Percentiles rank a stretch among this genome's conserved stretches.
Evolutionary conservation across 2,113 vertebrate genomes (phyloP).

Genomic region (Elachura formosa): DNA sequence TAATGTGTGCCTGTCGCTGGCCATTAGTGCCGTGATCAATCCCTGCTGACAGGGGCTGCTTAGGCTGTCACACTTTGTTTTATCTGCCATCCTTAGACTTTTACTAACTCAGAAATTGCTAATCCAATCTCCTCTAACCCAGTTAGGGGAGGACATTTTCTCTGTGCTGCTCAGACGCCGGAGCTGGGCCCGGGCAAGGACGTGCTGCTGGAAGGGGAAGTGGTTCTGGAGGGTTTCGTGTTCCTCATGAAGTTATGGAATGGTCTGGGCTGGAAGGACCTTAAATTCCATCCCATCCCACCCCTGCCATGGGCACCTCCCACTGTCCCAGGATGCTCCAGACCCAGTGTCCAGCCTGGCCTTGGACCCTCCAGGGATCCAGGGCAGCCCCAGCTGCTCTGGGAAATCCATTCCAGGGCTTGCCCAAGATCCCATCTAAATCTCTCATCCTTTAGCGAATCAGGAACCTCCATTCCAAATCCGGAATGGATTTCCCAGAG

Average conservation of each 20-base stretch:
- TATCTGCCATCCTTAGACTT: slow-evolving; percentile 81
- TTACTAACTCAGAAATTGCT: slow-evolving; percentile 86
- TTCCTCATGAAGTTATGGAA: not conserved
- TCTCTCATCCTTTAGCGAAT: too few species aligned
- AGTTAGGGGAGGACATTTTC: slow-evolving; percentile 73
- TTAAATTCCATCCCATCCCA: too few species aligned
- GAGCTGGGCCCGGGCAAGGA: not conserved
- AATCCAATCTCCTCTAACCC: slow-evolving; percentile 83
- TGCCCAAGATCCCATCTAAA: too few species aligned
- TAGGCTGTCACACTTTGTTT: slow-evolving; percentile 81
- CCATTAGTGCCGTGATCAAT: slow-evolving; percentile 84
- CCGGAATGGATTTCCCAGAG: accelerated
- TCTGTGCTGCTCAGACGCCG: not conserved
- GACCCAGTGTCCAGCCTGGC: too few species aligned
- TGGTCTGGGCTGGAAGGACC: not conserved
- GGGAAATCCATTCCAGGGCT: too few species aligned
- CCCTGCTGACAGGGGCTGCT: slow-evolving; percentile 74
- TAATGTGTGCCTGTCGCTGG: slow-evolving; percentile 79
- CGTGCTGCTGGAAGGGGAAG: not conserved
- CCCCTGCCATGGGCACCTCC: too few species aligned
- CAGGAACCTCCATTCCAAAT: too few species aligned
- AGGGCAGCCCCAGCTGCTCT: too few species aligned
- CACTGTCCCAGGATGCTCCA: too few species aligned
- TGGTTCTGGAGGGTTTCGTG: not conserved
- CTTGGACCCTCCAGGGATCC: too few species aligned